These are phyloP conservation scores for Pipistrellus pipistrellus DNA, from an alignment of 2,797 vertebrate genomes.

Conservation along the genomic window DNA sequence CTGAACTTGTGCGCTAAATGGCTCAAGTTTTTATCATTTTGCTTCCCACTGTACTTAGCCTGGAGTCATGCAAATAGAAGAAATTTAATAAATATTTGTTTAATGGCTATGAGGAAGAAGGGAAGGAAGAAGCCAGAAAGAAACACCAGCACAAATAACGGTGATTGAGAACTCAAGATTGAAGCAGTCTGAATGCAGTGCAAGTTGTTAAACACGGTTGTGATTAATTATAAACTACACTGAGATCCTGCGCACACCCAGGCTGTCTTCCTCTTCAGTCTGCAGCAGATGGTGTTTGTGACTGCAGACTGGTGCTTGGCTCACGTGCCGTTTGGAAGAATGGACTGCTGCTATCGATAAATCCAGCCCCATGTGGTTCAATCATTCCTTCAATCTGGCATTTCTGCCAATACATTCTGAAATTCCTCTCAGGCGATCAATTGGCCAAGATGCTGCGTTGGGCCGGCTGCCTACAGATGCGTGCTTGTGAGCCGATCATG, in stretches of 20 bases:
- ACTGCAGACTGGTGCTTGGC: constrained; percentile 66
- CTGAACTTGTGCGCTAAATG: neutral
- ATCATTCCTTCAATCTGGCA: constrained; percentile 71
- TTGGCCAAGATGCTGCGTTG: constrained; percentile 12
- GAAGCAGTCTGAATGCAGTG: neutral
- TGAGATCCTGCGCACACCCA: constrained; percentile 10
- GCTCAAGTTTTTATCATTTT: constrained; percentile 6
- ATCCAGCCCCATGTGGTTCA: constrained; percentile 60
- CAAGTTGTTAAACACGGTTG: constrained; percentile 51
- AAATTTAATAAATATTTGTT: neutral
- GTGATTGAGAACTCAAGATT: neutral
- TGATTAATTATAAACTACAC: constrained; percentile 45
- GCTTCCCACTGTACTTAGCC: neutral
- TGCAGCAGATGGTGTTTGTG: constrained; percentile 67
- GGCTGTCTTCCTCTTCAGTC: constrained; percentile 51
- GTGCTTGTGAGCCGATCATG: neutral
- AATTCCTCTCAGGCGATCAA: constrained; percentile 52
- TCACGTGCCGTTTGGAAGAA: constrained; percentile 40
- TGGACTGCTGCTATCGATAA: constrained; percentile 62
- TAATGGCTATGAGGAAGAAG: neutral
- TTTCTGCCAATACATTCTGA: constrained; percentile 68
- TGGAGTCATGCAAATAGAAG: neutral
- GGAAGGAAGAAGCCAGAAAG: neutral
- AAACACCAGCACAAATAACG: neutral
- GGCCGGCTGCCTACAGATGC: neutral